Evolutionary conservation across 2,113 vertebrate genomes (phyloP), one percentile per base, ranked within the genome.

Genomic region (Sula dactylatra): DNA sequence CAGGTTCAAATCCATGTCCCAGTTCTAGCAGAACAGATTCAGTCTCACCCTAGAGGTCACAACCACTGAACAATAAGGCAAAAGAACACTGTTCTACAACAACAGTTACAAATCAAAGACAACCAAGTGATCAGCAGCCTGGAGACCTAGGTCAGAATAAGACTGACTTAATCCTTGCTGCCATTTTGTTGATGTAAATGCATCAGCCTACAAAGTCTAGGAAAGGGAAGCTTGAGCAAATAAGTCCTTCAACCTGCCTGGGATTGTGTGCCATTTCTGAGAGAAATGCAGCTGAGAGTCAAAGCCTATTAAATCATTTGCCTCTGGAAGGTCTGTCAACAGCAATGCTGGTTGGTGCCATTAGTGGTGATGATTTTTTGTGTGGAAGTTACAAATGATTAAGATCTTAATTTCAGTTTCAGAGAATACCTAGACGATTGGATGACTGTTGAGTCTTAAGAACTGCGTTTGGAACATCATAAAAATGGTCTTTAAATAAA

Each of bases 1-100:
- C 15, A 31, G 4, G 1, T 78, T 67, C 17, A 40, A 59, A 71
- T 52, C n/a, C 38, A 29, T 0, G 0, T 27, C 16, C 19, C 26
- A 12, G 17, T 79, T 74, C 45, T 67, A 13, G 32, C 16, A 64
- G 13, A 71, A 67, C 3, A 55, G 11, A 58, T 4, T 59, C 16
- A 15, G 16, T 50, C 38, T 61, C 62, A 72, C 24, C 11, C 17
- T 64, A 12, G 25, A 59, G 15, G 38, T 70, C 13, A 34, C 26
- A 80, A 13, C 22, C 32, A 64, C 21, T 22, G 59, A 56, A 74
- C 4, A 85, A 6, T 21, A 77, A 20, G 32, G 10, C 36, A 52
- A 73, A 73, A 89, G 13, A 69, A 89, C 40, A 17, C 2, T 50
- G 55, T 84, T 77, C 54, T 78, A 29, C 8, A 64, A 34, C 19